Evolutionary conservation across 1,140 invertebrate genomes (phyloP).

Genomic region (Himalopsyche phryganea): DNA sequence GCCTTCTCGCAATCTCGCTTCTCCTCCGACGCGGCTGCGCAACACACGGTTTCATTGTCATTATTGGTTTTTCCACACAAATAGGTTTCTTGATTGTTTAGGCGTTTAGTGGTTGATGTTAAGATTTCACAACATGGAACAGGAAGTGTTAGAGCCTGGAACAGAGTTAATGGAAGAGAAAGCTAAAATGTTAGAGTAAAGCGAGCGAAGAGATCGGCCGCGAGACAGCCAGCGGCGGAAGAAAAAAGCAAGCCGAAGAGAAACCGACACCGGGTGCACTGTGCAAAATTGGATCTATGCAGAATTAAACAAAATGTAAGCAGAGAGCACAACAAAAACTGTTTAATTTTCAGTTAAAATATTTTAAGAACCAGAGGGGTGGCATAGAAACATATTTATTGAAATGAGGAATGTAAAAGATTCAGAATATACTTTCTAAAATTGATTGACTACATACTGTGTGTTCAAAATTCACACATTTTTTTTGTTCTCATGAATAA

Average conservation of each 20-base stretch:
- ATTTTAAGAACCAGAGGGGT: no score
- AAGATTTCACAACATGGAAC: conserved; percentile 54
- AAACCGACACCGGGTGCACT: conserved; percentile 12
- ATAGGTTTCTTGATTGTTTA: conserved; percentile 25
- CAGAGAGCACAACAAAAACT: no score
- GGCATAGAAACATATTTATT: no score
- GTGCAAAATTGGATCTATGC: no score
- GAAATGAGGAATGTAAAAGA: no score
- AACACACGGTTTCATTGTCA: conserved; percentile 49
- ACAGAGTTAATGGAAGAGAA: conserved; percentile 53
- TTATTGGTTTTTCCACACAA: conserved; percentile 30
- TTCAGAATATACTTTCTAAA: no score
- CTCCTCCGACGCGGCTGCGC: conserved; percentile 49
- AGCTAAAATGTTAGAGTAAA: conserved; percentile 30
- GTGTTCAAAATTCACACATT: no score
- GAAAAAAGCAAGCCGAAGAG: conserved; percentile 10
- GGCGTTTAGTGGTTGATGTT: conserved; percentile 49
- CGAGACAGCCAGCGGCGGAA: not conserved
- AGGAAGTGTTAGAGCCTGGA: conserved; percentile 57
- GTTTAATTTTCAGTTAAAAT: no score
- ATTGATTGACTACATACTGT: no score
- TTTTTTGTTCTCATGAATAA: no score
- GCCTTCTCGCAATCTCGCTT: conserved; percentile 42
- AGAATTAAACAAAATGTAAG: no score
- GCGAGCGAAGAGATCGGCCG: conserved; percentile 11